These are phyloP conservation scores for Syngnathus acus DNA, from an alignment of 2,797 vertebrate genomes.

Conservation along the genomic window DNA sequence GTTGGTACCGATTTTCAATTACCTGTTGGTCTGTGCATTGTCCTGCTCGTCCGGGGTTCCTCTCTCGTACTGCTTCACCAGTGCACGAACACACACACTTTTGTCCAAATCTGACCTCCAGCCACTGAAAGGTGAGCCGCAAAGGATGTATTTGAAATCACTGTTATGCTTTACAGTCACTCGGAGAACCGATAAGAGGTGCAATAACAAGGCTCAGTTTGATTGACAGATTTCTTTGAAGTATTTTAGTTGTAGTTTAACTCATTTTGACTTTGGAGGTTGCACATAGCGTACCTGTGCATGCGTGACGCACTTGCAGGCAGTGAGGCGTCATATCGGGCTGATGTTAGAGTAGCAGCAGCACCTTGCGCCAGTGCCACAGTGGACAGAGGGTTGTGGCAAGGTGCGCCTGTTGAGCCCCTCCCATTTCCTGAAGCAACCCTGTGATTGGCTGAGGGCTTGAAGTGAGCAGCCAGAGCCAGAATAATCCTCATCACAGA, in stretches of 20 bases:
- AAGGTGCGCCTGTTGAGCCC: conserved; percentile 36
- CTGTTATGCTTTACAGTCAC: not conserved
- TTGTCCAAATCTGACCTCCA: conserved; percentile 75
- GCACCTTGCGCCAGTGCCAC: conserved; percentile 86
- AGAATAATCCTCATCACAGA: conserved; percentile 92
- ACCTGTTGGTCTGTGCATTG: conserved; percentile 69
- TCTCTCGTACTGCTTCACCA: conserved; percentile 90
- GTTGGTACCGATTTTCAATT: conserved; percentile 24
- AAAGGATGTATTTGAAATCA: not conserved
- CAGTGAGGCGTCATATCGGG: conserved; percentile 77
- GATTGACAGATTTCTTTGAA: too few relatives aligned
- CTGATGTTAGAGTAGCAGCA: conserved; percentile 77
- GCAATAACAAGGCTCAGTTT: too few relatives aligned
- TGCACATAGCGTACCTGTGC: conserved; percentile 54
- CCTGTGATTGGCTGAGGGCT: conserved; percentile 75
- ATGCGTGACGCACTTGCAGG: conserved; percentile 71
- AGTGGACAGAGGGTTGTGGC: conserved; percentile 79
- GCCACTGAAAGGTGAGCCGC: conserved; percentile 40
- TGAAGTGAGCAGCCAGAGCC: conserved; percentile 94
- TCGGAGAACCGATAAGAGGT: not conserved
- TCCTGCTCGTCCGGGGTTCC: conserved; percentile 55
- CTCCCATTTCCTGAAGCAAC: conserved; percentile 45
- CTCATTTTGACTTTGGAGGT: not conserved
- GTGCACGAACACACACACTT: conserved; percentile 82
- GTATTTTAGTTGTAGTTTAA: not conserved